Evolutionary conservation across 2,797 vertebrate genomes (phyloP).

Genomic region (Xiphorhynchus erythropygius): DNA sequence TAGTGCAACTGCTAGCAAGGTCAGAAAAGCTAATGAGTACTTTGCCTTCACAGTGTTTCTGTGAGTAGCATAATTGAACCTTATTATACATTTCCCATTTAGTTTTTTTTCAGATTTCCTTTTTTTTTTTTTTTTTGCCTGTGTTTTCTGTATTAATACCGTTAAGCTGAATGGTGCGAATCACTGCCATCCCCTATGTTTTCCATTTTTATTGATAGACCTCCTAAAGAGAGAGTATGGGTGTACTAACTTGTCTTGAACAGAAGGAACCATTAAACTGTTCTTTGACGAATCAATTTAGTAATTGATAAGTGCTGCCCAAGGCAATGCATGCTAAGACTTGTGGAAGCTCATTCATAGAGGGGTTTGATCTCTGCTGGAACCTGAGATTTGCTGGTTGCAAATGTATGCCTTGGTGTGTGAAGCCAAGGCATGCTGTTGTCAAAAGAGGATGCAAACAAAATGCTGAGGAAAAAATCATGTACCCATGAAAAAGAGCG

Average conservation of each 20-base stretch:
- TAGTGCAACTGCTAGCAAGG: not conserved
- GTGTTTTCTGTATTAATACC: not conserved
- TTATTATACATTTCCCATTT: not conserved
- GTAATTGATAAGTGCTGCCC: not conserved
- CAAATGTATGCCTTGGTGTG: not conserved
- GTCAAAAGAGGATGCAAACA: not conserved
- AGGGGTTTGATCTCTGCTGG: not conserved
- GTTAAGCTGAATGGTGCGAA: not conserved
- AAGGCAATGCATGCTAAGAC: not conserved
- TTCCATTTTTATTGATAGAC: not conserved
- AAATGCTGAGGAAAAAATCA: not conserved
- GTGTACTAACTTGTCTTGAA: not conserved
- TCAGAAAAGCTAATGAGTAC: not conserved
- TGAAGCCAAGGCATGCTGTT: not conserved
- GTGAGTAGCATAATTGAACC: not conserved
- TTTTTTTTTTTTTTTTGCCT: not conserved
- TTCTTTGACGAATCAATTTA: not conserved
- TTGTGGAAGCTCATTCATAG: not conserved
- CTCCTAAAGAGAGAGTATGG: not conserved
- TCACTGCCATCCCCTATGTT: not conserved
- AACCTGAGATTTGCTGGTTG: not conserved
- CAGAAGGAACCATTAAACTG: not conserved
- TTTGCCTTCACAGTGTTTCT: not conserved
- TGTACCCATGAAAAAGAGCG: rapidly evolving
- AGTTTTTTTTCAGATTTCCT: not conserved